Evolutionary conservation across 2,113 vertebrate genomes (phyloP).

Genomic region (Tautogolabrus adspersus): DNA sequence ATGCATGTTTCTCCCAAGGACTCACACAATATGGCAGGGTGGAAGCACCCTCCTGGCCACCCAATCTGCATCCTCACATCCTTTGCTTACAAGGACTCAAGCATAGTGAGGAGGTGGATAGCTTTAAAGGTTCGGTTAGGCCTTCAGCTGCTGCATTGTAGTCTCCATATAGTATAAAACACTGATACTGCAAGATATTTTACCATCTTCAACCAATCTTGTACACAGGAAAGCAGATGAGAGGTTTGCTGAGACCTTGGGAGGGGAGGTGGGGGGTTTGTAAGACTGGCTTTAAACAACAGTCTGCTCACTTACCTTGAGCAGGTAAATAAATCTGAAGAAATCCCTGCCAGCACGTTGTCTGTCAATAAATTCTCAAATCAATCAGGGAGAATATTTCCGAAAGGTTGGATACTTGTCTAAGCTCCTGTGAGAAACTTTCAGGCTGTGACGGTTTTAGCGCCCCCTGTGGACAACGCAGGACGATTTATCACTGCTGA

Average conservation of each 20-base stretch:
- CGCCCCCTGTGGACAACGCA: too few species aligned
- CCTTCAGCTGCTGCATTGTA: background rate
- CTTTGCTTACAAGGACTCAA: constrained; percentile 57
- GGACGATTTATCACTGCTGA: too few species aligned
- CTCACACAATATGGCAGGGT: constrained; percentile 77
- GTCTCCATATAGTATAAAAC: background rate
- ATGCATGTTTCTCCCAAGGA: constrained; percentile 79
- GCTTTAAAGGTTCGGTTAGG: constrained; percentile 4
- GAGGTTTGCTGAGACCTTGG: background rate
- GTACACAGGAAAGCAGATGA: background rate
- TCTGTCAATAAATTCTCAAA: background rate
- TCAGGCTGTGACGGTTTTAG: too few species aligned
- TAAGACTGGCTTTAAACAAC: background rate
- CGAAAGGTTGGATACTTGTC: background rate
- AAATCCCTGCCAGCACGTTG: background rate
- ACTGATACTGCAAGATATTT: background rate
- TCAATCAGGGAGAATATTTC: background rate
- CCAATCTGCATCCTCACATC: constrained; percentile 60
- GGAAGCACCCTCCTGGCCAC: constrained; percentile 67
- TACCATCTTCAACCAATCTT: background rate
- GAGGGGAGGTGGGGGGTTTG: background rate
- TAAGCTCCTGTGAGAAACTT: too few species aligned
- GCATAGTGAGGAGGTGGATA: constrained; percentile 13
- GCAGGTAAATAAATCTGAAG: background rate
- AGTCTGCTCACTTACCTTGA: constrained; percentile 12